These are phyloP conservation scores for Escarpia spicata DNA, from an alignment of 2,888 invertebrate species.

Conservation along the genomic window DNA sequence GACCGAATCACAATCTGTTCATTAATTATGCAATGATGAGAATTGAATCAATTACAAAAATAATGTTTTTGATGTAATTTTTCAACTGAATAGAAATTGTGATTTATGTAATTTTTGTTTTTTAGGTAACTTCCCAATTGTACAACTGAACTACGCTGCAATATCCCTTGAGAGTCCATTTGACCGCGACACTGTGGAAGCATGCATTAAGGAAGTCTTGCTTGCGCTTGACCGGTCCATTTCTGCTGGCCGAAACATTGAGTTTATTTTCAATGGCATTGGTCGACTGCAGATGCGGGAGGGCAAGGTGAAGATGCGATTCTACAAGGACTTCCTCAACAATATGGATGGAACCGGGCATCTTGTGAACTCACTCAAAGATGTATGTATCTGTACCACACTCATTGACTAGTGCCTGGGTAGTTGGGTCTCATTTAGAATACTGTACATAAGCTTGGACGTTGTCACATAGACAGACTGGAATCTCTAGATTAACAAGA, in stretches of 20 bases:
- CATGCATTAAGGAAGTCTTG: slow-evolving; percentile 61
- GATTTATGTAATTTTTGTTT: slow-evolving; percentile 26
- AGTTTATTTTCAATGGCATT: slow-evolving; percentile 61
- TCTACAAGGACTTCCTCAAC: slow-evolving; percentile 64
- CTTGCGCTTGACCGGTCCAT: slow-evolving; percentile 56
- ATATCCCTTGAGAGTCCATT: slow-evolving; percentile 62
- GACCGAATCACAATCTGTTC: no score
- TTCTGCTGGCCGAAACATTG: slow-evolving; percentile 58
- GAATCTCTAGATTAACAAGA: no score
- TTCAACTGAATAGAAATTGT: not conserved
- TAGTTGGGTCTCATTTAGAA: no score
- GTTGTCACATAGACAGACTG: no score
- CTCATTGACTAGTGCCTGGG: not conserved
- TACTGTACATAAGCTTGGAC: not conserved
- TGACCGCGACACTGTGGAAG: slow-evolving; percentile 63
- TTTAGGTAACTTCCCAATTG: slow-evolving; percentile 63
- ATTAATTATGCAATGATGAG: no score
- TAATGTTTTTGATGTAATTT: not conserved
- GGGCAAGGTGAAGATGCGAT: slow-evolving; percentile 64
- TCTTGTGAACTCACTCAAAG: slow-evolving; percentile 60
- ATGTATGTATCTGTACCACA: slow-evolving; percentile 49
- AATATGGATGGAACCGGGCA: slow-evolving; percentile 63
- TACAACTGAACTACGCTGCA: slow-evolving; percentile 62
- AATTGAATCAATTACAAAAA: no score
- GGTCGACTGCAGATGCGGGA: slow-evolving; percentile 62